A percentile compares a stretch with the other conserved stretches of the same genome.
These are phyloP conservation scores for Eupithecia centaureata DNA, from an alignment of 2,888 invertebrate species.

Conservation along the genomic window DNA sequence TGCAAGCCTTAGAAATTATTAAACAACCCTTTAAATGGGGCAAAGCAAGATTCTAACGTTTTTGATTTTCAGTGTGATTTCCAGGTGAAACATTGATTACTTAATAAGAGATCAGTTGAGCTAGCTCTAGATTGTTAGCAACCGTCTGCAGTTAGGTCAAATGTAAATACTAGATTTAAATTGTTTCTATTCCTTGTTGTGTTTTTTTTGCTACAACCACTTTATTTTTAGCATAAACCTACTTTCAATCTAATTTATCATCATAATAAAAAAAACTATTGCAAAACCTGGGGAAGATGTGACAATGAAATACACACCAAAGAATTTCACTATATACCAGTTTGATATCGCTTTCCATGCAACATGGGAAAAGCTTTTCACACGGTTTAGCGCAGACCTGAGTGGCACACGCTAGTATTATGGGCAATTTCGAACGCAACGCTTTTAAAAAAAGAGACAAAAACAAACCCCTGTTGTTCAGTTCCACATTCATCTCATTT, in stretches of 20 bases:
- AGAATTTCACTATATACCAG: conserved; percentile 41
- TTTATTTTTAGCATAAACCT: neutral
- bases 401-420: neutral
- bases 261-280: neutral
- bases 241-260: neutral
- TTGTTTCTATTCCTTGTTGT: too few relatives aligned
- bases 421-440: conserved; percentile 46
- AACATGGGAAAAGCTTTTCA: conserved; percentile 65
- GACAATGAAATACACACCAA: neutral
- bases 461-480: neutral
- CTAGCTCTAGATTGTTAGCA: too few relatives aligned
- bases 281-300: neutral
- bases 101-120: too few relatives aligned
- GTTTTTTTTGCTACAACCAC: too few relatives aligned
- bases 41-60: neutral
- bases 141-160: too few relatives aligned
- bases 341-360: conserved; percentile 9
- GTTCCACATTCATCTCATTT: neutral
- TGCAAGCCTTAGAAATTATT: too few relatives aligned
- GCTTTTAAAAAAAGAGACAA: conserved; percentile 52
- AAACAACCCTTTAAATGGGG: neutral
- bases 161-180: too few relatives aligned
- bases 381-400: conserved; percentile 45
- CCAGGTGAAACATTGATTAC: too few relatives aligned
- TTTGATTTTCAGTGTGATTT: neutral